Base-by-base conservation (phyloP, 2,888 invertebrate species). In the Deilephila elpenor region DNA sequence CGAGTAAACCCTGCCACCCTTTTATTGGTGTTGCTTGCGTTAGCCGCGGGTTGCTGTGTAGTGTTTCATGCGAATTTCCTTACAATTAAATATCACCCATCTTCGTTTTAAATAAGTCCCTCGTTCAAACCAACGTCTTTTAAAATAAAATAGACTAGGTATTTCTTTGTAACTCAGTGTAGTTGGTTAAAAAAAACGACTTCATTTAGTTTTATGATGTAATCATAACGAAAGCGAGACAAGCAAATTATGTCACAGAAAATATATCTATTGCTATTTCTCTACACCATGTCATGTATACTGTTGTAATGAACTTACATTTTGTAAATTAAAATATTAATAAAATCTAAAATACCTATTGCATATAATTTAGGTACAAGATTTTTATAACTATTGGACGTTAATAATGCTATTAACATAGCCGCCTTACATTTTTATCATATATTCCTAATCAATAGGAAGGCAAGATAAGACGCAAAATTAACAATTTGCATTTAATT, bases 181-280 rank as follows among this genome's bases (percentile, higher is more conserved):
- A 59, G 59, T 32, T 51, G 25, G 19, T 71, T 74, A 71, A 79
- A 83, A 81, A 78, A 84, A 80, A 80, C 74, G 77, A 76, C 32
- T 61, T 56, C 61, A 71, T 78, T 80, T 77, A 82, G 78, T 84
- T 85, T 85, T 83, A 86, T 84, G 81, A 85, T 90, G 88, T 93
- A 92, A 87, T 93, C 80, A 87, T 82, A 88, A 89, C 84, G 78
- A 88, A 89, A 87, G 86, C 88, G 11, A 64, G 67, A 51, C 67
- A 89, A 90, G 89, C 88, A 85, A 89, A 87, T 86, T 80, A 85
- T 87, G 90, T 91, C 90, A 88, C 83, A 85, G 84, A 87, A 85
- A 83, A 76, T 75, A 61, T 76, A 80, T 77, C 79, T 77, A 75
- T 81, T 82, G 80, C 72, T 77, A 83, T 80, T 80, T 75, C 81